Percentiles rank a stretch among this genome's conserved stretches.
phyloP scores from a whole-genome alignment of 2,888 invertebrate genomes.

The Ferdinandea cuprea region DNA sequence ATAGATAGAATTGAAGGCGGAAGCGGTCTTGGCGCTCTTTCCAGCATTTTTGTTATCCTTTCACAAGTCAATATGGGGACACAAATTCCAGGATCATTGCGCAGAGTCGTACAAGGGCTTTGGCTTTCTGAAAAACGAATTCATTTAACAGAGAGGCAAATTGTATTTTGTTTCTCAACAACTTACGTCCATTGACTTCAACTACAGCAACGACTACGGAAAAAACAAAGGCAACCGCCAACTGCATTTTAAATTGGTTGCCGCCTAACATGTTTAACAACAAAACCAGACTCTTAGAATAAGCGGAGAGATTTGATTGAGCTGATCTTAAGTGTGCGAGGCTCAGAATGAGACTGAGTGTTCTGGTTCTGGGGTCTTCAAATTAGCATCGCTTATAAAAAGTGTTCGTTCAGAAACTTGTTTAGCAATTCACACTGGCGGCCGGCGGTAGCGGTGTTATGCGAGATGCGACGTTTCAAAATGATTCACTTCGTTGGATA shows the following conservation, averaged over 20 bases:
- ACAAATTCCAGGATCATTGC: slow-evolving; percentile 45
- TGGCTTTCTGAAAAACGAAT: not conserved
- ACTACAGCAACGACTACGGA: not conserved
- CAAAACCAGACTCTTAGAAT: not conserved
- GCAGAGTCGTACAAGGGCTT: not conserved
- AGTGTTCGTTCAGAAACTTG: slow-evolving; percentile 4
- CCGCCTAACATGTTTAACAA: not conserved
- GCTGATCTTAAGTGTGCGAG: not conserved
- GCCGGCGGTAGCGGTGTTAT: not conserved
- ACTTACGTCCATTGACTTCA: not conserved
- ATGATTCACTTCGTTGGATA: not conserved
- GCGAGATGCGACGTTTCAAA: too few species aligned
- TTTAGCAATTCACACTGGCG: slow-evolving; percentile 1
- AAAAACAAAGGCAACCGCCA: not conserved
- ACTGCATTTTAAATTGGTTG: not conserved
- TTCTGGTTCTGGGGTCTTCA: not conserved
- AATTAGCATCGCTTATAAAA: not conserved
- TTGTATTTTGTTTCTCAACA: not conserved
- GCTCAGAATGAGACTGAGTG: slow-evolving; percentile 4
- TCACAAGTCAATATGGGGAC: slow-evolving; percentile 52
- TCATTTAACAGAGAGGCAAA: not conserved
- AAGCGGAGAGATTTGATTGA: too few species aligned
- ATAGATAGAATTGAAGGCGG: slow-evolving; percentile 34
- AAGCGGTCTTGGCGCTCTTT: slow-evolving; percentile 17
- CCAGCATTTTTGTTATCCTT: slow-evolving; percentile 47